A percentile compares a stretch with the other conserved stretches of the same genome.
Evolutionary conservation across 2,888 invertebrate genomes (phyloP).

Genomic region (Macrosoma leucophasiata): DNA sequence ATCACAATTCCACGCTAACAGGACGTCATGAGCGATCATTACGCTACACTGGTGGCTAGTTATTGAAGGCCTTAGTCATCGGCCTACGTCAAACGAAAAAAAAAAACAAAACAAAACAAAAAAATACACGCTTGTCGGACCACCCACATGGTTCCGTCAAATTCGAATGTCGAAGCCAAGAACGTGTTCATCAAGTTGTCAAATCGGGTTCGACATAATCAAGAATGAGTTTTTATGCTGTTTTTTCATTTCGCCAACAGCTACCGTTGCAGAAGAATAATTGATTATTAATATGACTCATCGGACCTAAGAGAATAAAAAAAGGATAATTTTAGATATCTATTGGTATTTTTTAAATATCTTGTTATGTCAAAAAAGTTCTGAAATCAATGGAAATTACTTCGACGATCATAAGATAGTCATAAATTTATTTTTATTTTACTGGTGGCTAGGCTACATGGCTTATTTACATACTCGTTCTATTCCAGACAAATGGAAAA

Average conservation of each 20-base stretch:
- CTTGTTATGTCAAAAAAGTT: too few relatives aligned
- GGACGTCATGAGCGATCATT: constrained; percentile 50
- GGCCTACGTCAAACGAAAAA: constrained; percentile 46
- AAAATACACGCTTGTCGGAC: constrained; percentile 53
- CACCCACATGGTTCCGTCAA: constrained; percentile 67
- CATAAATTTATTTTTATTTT: too few relatives aligned
- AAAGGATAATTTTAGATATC: too few relatives aligned
- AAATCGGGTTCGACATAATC: constrained; percentile 73
- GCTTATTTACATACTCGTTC: too few relatives aligned
- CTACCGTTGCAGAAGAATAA: constrained; percentile 36
- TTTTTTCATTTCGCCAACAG: constrained; percentile 31
- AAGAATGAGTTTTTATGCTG: constrained; percentile 53
- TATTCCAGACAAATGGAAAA: too few relatives aligned
- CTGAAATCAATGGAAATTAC: too few relatives aligned
- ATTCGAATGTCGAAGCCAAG: constrained; percentile 55
- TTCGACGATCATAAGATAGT: too few relatives aligned
- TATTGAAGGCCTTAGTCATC: constrained; percentile 67
- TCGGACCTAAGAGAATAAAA: too few relatives aligned
- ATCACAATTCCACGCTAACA: constrained; percentile 32
- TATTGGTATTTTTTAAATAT: too few relatives aligned
- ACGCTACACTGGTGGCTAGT: constrained; percentile 62
- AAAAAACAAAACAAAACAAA: constrained; percentile 44
- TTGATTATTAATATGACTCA: too few relatives aligned
- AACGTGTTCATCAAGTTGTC: constrained; percentile 73
- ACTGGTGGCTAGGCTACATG: too few relatives aligned